Evolutionary conservation across 2,888 invertebrate genomes (phyloP), one percentile per base, ranked within the genome.

Genomic region (Pteria penguin): DNA sequence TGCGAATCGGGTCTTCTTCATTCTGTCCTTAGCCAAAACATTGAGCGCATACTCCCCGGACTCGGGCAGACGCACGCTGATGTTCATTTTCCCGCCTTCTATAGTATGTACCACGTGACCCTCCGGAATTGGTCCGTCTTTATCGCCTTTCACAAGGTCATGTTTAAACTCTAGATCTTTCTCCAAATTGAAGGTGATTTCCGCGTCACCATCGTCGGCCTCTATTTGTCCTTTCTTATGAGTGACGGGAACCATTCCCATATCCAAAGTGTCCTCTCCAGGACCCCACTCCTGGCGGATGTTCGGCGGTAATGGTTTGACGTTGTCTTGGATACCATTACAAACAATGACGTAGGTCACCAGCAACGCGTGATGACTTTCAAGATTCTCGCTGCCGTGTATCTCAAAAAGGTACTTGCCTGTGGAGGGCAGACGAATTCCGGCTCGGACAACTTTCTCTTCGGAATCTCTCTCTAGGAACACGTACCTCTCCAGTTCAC

Each of bases 221-320:
- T 84, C 82, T 8, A 90, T 79, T 33, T 85, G 79, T 4, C 87
- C 88, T 4, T 83, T 78, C 24, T 83, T 75, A 69, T 90, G 90
- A 4, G 86, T 83, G 4, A 84, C 62, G 2, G 90, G 83, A 1
- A 79, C 80, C 32, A 90, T 70, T 8, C 90, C 90, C 36, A 84
- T 79, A 24, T 83, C 82, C 45, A 84, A 80, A 4, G 85, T 83
- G 63, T 89, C 89, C 4, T 82, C 77, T 3, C 89, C 89, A 2
- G 89, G 89, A 0, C 90, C 90, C 90, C 90, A 90, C 33, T 90
- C 90, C 32, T 88, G 87, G 31, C 87, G 84, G 27, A 89, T 89
- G 61, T 85, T 86, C 63, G 83, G 84, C 1, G 90, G 90, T 29
- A 89, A 80, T 18, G 87, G 86, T 54, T 81, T 70, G 22, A 84